These are phyloP conservation scores for Trachurus trachurus DNA, from an alignment of 2,797 vertebrate species.

Conservation along the genomic window DNA sequence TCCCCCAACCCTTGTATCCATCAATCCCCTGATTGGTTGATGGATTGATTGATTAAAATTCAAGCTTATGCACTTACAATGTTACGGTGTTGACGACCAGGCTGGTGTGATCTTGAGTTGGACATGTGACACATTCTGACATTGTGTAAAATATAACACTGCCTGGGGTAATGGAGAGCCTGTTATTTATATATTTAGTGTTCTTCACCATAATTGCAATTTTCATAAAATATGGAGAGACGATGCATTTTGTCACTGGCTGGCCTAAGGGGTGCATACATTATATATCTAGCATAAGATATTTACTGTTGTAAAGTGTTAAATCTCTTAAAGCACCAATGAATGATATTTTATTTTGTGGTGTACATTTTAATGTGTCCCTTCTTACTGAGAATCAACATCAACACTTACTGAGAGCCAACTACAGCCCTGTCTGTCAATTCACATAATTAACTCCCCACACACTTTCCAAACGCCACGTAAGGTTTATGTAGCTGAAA, in stretches of 20 bases:
- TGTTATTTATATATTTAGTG: slow-evolving; percentile 23
- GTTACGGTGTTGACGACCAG: neutral
- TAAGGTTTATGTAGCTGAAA: neutral
- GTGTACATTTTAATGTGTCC: neutral
- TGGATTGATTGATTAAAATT: slow-evolving; percentile 16
- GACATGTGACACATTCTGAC: slow-evolving; percentile 6
- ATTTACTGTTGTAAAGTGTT: neutral
- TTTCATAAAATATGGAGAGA: slow-evolving; percentile 40
- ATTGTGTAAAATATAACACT: slow-evolving; percentile 10
- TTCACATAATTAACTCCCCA: neutral
- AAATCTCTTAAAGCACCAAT: slow-evolving; percentile 3
- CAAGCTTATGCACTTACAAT: neutral
- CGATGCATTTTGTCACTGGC: slow-evolving; percentile 34
- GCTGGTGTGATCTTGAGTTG: neutral
- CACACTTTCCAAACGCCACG: neutral
- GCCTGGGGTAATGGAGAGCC: neutral
- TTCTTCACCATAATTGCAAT: slow-evolving; percentile 31
- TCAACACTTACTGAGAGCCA: slow-evolving; percentile 13
- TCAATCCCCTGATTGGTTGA: neutral
- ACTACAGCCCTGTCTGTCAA: slow-evolving; percentile 15
- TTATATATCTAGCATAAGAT: slow-evolving; percentile 17
- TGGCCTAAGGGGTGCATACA: slow-evolving; percentile 16
- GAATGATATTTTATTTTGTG: neutral
- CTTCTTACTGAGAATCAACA: neutral
- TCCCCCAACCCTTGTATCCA: neutral